These are phyloP conservation scores for Scelioninae gen. 1 DNA, from an alignment of 2,888 invertebrate species.

Conservation along the genomic window DNA sequence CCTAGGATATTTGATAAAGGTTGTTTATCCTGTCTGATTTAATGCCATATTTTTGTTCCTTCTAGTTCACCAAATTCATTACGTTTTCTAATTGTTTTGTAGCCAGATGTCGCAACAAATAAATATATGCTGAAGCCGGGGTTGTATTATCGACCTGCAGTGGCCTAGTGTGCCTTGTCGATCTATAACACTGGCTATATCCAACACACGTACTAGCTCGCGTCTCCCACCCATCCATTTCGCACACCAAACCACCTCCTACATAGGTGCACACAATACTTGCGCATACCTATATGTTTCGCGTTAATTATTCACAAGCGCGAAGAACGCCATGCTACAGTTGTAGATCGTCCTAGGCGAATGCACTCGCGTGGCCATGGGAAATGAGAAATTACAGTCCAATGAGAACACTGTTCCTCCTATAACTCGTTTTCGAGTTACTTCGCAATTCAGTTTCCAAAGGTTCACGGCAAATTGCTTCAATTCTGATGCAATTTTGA, in stretches of 20 bases:
- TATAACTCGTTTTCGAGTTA: constrained; percentile 48
- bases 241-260: constrained; percentile 49
- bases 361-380: constrained; percentile 63
- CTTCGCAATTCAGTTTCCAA: constrained; percentile 48
- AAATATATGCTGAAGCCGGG: constrained; percentile 66
- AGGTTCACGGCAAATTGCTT: constrained; percentile 39
- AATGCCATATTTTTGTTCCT: too few species aligned
- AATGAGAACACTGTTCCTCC: constrained; percentile 44
- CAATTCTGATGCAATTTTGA: constrained; percentile 22
- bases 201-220: constrained; percentile 62
- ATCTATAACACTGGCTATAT: constrained; percentile 65
- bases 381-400: constrained; percentile 71
- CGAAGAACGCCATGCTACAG: constrained; percentile 63
- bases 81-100: constrained; percentile 62
- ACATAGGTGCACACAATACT: constrained; percentile 50
- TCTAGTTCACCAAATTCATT: constrained; percentile 14
- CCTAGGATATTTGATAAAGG: too few species aligned
- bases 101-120: constrained; percentile 67
- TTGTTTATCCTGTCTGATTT: too few species aligned
- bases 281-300: constrained; percentile 58
- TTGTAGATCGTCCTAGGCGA: constrained; percentile 59
- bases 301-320: constrained; percentile 70
- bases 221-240: constrained; percentile 36
- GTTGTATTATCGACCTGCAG: constrained; percentile 73
- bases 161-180: constrained; percentile 74